A percentile compares a stretch with the other conserved stretches of the same genome.
phyloP scores from a whole-genome alignment of 2,888 invertebrate genomes.

The Hirudinaria manillensis region DNA sequence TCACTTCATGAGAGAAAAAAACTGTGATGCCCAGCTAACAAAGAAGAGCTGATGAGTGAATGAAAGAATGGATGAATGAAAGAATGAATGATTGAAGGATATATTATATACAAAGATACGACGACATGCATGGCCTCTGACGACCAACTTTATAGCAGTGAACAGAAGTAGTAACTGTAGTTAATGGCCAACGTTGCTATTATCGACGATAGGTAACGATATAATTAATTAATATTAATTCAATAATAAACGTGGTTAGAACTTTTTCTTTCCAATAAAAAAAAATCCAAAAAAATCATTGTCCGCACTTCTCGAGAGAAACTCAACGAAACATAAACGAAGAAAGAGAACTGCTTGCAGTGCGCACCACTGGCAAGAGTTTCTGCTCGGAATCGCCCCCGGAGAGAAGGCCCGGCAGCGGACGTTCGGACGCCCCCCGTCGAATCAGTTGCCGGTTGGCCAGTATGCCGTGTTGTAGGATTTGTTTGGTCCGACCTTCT shows the following conservation, averaged over 20 bases:
- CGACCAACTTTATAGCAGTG: no score
- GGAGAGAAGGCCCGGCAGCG: not conserved
- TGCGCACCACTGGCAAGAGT: not conserved
- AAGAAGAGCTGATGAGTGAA: no score
- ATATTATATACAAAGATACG: no score
- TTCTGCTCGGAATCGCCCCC: not conserved
- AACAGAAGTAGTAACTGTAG: no score
- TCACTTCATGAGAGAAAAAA: no score
- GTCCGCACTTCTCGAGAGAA: not conserved
- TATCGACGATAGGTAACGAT: no score
- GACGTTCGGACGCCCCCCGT: not conserved
- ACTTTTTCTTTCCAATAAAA: not conserved
- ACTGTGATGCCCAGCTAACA: no score
- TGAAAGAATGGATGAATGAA: no score
- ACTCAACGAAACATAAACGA: not conserved
- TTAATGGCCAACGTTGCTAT: no score
- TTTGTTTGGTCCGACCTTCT: conserved; percentile 28
- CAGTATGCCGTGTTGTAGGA: conserved; percentile 24
- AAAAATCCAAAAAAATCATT: conserved; percentile 5
- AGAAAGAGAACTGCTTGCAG: not conserved
- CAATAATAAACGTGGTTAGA: not conserved
- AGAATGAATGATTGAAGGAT: no score
- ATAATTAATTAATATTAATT: not conserved
- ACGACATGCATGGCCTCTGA: no score
- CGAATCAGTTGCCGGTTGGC: conserved; percentile 21